phyloP scores from a whole-genome alignment of 2,113 vertebrate species.

The Hippoglossus stenolepis region DNA sequence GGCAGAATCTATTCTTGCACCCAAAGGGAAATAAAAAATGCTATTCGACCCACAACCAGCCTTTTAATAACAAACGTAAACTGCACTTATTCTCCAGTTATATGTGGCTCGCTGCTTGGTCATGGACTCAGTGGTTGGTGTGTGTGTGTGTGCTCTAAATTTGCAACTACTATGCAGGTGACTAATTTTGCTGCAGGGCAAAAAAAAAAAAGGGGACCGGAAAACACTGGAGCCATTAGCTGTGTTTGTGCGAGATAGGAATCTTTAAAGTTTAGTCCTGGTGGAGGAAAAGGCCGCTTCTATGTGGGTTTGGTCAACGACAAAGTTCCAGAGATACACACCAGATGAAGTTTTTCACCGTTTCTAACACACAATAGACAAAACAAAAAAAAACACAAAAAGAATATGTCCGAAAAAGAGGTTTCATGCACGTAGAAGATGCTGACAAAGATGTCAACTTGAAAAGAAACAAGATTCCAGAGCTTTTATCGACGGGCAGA shows the following conservation, averaged over 20 bases:
- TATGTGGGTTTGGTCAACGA: slow-evolving; percentile 34
- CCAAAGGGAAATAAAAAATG: background rate
- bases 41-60: background rate
- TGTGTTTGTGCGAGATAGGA: slow-evolving; percentile 22
- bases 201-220: slow-evolving; percentile 14
- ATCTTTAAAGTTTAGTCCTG: slow-evolving; percentile 52
- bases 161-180: background rate
- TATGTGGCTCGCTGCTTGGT: no score
- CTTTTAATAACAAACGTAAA: background rate
- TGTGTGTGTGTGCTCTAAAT: no score
- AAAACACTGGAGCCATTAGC: background rate
- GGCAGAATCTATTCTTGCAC: background rate
- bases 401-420: no score
- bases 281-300: slow-evolving; percentile 30
- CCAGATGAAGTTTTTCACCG: no score
- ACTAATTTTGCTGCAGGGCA: slow-evolving; percentile 42
- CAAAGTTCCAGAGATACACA: slow-evolving; percentile 31
- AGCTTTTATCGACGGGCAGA: no score
- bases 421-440: no score
- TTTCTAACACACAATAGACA: no score
- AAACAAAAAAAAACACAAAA: no score
- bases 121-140: no score
- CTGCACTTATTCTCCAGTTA: background rate
- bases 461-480: no score
- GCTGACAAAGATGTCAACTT: no score